phyloP scores from a whole-genome alignment of 2,888 invertebrate species.

The Caenorhabditis virilis region DNA sequence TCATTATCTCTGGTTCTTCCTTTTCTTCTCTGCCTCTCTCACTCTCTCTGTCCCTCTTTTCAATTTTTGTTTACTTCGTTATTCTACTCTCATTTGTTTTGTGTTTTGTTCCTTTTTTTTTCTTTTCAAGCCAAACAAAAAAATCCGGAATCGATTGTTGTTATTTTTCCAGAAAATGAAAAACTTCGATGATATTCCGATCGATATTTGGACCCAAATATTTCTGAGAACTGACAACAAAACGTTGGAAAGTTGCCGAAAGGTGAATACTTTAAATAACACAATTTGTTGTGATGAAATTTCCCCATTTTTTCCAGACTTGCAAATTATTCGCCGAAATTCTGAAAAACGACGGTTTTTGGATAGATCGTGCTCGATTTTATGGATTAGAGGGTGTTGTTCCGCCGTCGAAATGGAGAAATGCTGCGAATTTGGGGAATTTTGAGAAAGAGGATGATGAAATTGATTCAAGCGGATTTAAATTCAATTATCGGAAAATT shows the following conservation, averaged over 20 bases:
- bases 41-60: background rate
- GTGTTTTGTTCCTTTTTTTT: background rate
- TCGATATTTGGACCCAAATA: constrained; percentile 4
- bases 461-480: background rate
- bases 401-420: background rate
- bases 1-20: too few relatives aligned
- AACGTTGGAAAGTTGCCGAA: constrained; percentile 14
- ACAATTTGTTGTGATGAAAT: background rate
- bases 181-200: background rate
- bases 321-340: constrained; percentile 12
- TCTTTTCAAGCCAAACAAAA: background rate
- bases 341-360: constrained; percentile 9
- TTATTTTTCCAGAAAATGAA: too few relatives aligned
- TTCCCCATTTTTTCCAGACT: constrained; percentile 5
- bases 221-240: constrained; percentile 15
- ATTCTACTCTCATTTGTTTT: background rate
- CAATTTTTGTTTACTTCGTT: background rate
- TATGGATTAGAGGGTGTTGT: too few relatives aligned
- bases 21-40: background rate
- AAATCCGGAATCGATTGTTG: background rate
- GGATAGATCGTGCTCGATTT: constrained; percentile 23
- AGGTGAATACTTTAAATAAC: background rate
- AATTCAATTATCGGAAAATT: background rate
- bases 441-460: background rate
- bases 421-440: background rate